phyloP scores from a whole-genome alignment of 2,113 vertebrate species.

The Anarrhichthys ocellatus region DNA sequence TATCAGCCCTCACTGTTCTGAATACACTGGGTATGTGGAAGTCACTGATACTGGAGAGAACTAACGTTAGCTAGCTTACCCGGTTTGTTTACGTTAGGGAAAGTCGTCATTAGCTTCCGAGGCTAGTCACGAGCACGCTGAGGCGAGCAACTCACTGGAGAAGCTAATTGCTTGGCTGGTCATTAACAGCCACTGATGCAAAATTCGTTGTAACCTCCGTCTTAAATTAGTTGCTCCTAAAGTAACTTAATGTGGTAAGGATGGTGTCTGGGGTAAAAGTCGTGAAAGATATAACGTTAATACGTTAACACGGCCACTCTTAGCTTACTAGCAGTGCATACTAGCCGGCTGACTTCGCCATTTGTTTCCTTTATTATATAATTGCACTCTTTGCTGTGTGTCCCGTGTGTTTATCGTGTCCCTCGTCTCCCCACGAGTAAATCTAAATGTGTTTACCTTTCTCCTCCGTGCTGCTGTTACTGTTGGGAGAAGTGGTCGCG shows the following conservation, averaged over 20 bases:
- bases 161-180: background rate
- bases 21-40: background rate
- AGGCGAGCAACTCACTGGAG: background rate
- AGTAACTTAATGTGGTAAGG: too few species aligned
- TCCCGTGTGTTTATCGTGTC: too few species aligned
- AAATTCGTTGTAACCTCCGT: too few species aligned
- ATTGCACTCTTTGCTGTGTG: background rate
- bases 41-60: background rate
- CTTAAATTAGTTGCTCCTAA: too few species aligned
- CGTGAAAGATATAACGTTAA: too few species aligned
- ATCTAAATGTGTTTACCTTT: constrained; percentile 24
- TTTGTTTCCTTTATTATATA: background rate
- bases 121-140: background rate
- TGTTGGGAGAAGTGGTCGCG: background rate
- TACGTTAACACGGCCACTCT: background rate
- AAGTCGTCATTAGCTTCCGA: background rate
- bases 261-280: too few species aligned
- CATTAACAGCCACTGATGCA: too few species aligned
- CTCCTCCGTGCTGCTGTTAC: too few species aligned
- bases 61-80: background rate
- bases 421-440: background rate
- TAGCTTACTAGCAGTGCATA: background rate
- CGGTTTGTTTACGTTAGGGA: background rate
- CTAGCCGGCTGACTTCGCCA: background rate
- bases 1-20: background rate